phyloP scores from a whole-genome alignment of 2,888 invertebrate genomes.

The Drosophila barbarae region DNA sequence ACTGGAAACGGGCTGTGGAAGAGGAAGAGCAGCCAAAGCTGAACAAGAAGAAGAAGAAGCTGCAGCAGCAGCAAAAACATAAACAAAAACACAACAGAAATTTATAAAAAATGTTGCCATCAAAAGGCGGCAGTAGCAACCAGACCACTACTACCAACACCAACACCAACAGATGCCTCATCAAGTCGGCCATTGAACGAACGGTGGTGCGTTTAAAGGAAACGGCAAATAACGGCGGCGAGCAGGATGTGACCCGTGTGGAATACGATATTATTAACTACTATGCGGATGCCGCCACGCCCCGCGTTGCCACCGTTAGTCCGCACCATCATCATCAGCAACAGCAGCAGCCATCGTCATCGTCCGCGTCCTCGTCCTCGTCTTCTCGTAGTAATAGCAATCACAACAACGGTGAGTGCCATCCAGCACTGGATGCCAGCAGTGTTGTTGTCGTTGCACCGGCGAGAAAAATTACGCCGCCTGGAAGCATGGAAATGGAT shows the following conservation, averaged over 20 bases:
- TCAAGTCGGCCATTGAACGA: slow-evolving; percentile 40
- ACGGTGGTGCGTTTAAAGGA: slow-evolving; percentile 36
- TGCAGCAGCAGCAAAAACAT: slow-evolving; percentile 28
- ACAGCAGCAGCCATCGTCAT: slow-evolving; percentile 14
- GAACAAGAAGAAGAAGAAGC: slow-evolving; percentile 53
- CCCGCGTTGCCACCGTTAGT: slow-evolving; percentile 18
- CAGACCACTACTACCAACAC: slow-evolving; percentile 14
- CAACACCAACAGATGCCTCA: slow-evolving; percentile 45
- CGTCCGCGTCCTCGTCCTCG: neutral
- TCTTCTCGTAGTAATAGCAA: slow-evolving; percentile 44
- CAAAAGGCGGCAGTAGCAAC: slow-evolving; percentile 41
- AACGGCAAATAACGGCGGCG: slow-evolving; percentile 1
- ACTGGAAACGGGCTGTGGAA: slow-evolving; percentile 20
- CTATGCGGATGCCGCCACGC: slow-evolving; percentile 30
- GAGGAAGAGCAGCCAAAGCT: slow-evolving; percentile 14
- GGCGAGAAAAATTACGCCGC: neutral
- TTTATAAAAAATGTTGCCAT: slow-evolving; percentile 50
- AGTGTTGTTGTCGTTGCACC: slow-evolving; percentile 25
- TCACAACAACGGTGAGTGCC: slow-evolving; percentile 32
- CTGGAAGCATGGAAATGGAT: slow-evolving; percentile 7
- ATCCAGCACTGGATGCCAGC: slow-evolving; percentile 41
- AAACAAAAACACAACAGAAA: slow-evolving; percentile 21
- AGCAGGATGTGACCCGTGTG: slow-evolving; percentile 51
- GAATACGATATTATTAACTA: slow-evolving; percentile 66
- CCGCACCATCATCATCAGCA: slow-evolving; percentile 27